phyloP scores from a whole-genome alignment of 2,888 invertebrate species.

The Drosophila longiperda region DNA sequence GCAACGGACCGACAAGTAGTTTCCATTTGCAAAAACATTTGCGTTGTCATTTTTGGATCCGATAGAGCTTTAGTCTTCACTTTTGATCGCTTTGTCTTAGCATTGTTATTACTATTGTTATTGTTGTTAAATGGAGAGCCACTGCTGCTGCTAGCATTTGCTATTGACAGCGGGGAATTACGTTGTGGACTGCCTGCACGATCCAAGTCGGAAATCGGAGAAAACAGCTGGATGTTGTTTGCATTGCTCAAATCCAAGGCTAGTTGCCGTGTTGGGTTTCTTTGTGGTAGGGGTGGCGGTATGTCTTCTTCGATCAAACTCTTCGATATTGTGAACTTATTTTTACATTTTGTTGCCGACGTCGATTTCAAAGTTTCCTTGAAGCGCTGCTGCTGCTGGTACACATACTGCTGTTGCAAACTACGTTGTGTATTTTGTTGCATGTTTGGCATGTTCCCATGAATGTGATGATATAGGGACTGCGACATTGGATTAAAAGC shows the following conservation, averaged over 20 bases:
- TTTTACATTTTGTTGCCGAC: constrained; percentile 75
- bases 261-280: constrained; percentile 85
- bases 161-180: constrained; percentile 49
- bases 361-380: constrained; percentile 77
- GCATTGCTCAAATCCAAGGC: constrained; percentile 70
- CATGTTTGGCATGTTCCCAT: constrained; percentile 41
- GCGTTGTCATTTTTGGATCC: constrained; percentile 85
- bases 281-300: constrained; percentile 87
- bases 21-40: constrained; percentile 85
- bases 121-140: constrained; percentile 26
- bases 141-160: constrained; percentile 15
- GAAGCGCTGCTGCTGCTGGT: constrained; percentile 72
- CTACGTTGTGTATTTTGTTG: constrained; percentile 65
- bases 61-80: constrained; percentile 85
- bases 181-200: constrained; percentile 75
- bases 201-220: constrained; percentile 84
- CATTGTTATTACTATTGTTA: constrained; percentile 42
- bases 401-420: constrained; percentile 57
- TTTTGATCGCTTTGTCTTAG: constrained; percentile 78
- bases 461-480: constrained; percentile 72
- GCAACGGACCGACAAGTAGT: constrained; percentile 63
- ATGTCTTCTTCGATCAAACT: constrained; percentile 81
- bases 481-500: constrained; percentile 70
- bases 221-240: constrained; percentile 51
- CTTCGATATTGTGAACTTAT: constrained; percentile 81